A percentile compares a stretch with the other conserved stretches of the same genome.
These are phyloP conservation scores for Amphimallon solstitiale DNA, from an alignment of 2,888 invertebrate species.

Conservation along the genomic window DNA sequence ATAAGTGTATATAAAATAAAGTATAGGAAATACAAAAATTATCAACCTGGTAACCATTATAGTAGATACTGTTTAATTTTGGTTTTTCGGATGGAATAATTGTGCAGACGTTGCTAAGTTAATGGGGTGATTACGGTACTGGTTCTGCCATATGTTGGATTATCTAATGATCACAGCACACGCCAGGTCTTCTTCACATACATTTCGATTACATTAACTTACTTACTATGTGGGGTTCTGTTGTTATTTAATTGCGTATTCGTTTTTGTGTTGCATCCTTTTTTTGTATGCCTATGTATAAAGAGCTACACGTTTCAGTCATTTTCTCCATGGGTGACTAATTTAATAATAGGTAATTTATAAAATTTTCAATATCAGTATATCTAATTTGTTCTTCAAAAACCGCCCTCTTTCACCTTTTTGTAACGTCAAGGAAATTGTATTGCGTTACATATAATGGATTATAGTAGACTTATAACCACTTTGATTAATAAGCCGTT, in stretches of 20 bases:
- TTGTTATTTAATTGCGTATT: conserved; percentile 9
- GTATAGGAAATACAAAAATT: too few relatives aligned
- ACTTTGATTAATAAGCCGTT: too few relatives aligned
- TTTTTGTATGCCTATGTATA: conserved; percentile 31
- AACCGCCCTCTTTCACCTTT: too few relatives aligned
- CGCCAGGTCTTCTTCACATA: conserved; percentile 45
- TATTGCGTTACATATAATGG: too few relatives aligned
- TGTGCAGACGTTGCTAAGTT: conserved; percentile 18
- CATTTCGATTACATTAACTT: conserved; percentile 42
- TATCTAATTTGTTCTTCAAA: too few relatives aligned
- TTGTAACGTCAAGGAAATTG: too few relatives aligned
- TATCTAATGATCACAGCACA: conserved; percentile 47
- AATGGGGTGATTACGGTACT: conserved; percentile 44
- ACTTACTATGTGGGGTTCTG: conserved; percentile 37
- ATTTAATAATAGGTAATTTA: conserved; percentile 37
- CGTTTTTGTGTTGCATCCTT: conserved; percentile 13
- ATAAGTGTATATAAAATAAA: too few relatives aligned
- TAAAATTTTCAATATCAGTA: conserved; percentile 33
- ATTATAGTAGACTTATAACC: too few relatives aligned
- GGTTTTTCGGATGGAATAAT: neutral
- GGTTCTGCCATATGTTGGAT: conserved; percentile 48
- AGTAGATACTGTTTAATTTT: too few relatives aligned
- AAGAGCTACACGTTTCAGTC: conserved; percentile 44
- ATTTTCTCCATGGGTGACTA: conserved; percentile 42
- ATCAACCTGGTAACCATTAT: too few relatives aligned